These are phyloP conservation scores for Magallana angulata DNA, from an alignment of 1,140 invertebrate genomes.

Conservation along the genomic window DNA sequence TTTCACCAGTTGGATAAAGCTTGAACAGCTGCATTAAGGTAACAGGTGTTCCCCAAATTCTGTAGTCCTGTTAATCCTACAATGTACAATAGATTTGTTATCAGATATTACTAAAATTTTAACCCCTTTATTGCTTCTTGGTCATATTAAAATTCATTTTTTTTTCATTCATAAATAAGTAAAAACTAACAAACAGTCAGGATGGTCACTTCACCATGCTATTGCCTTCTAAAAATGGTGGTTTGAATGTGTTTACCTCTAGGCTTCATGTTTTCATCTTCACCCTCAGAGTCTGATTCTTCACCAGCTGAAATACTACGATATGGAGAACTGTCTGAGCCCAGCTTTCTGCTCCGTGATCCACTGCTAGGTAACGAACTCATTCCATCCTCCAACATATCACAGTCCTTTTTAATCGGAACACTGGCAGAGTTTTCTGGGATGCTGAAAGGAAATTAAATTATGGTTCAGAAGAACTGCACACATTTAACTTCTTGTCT, in stretches of 20 bases:
- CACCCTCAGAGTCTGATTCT: slow-evolving; percentile 79
- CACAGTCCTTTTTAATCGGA: slow-evolving; percentile 38
- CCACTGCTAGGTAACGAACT: slow-evolving; percentile 7
- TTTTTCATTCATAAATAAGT: no score
- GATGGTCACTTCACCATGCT: no score
- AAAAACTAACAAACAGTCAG: no score
- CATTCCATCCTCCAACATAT: slow-evolving; percentile 31
- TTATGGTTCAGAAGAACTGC: background rate
- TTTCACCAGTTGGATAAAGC: slow-evolving; percentile 91
- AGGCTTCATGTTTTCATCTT: slow-evolving; percentile 81
- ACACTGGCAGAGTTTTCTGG: slow-evolving; percentile 53
- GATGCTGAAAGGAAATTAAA: slow-evolving; percentile 39
- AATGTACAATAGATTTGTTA: slow-evolving; percentile 8
- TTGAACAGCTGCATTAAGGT: slow-evolving; percentile 98
- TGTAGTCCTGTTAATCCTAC: slow-evolving; percentile 90
- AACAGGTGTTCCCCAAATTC: slow-evolving; percentile 97
- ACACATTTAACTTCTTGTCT: background rate
- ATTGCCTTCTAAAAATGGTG: no score
- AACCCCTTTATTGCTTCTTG: no score
- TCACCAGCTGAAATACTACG: slow-evolving; percentile 68
- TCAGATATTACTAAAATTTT: no score
- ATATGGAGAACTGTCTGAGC: slow-evolving; percentile 68
- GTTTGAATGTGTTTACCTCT: slow-evolving; percentile 70
- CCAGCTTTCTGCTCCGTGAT: background rate
- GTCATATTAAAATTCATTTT: no score